phyloP scores from a whole-genome alignment of 1,140 invertebrate genomes.

The Magallana ariakensis region DNA sequence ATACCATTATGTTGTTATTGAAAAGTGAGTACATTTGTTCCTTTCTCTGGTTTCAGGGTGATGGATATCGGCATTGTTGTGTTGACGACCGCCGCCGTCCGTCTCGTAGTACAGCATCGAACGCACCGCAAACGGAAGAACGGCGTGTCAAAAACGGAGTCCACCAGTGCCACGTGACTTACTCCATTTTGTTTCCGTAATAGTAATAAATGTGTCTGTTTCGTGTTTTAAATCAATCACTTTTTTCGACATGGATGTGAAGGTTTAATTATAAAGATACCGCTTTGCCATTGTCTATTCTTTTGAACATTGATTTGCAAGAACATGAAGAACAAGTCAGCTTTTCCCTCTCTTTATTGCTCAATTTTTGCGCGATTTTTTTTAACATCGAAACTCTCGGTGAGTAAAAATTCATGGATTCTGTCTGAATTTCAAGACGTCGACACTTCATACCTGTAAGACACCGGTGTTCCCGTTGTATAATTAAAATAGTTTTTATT shows the following conservation, averaged over 20 bases:
- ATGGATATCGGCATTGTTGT: neutral
- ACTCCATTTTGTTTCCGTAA: neutral
- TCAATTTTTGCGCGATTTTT: neutral
- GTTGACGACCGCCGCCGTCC: neutral
- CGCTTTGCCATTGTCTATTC: neutral
- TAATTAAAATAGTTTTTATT: neutral
- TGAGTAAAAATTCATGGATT: too few species aligned
- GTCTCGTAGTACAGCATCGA: neutral
- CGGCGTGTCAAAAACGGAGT: neutral
- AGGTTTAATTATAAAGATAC: slow-evolving; percentile 6
- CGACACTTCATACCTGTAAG: neutral
- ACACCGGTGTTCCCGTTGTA: neutral
- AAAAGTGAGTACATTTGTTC: neutral
- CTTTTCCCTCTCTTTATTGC: too few species aligned
- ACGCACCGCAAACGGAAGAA: neutral
- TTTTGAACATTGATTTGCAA: neutral
- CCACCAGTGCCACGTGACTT: slow-evolving; percentile 2
- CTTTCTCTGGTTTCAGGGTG: neutral
- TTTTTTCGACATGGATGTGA: slow-evolving; percentile 6
- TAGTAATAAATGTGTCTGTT: slow-evolving; percentile 33
- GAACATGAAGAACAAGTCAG: neutral
- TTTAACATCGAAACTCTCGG: neutral
- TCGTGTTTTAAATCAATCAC: slow-evolving; percentile 21
- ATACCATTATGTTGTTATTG: too few species aligned
- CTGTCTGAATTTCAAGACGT: neutral